phyloP scores from a whole-genome alignment of 2,888 invertebrate genomes.

The Phengaris arion region DNA sequence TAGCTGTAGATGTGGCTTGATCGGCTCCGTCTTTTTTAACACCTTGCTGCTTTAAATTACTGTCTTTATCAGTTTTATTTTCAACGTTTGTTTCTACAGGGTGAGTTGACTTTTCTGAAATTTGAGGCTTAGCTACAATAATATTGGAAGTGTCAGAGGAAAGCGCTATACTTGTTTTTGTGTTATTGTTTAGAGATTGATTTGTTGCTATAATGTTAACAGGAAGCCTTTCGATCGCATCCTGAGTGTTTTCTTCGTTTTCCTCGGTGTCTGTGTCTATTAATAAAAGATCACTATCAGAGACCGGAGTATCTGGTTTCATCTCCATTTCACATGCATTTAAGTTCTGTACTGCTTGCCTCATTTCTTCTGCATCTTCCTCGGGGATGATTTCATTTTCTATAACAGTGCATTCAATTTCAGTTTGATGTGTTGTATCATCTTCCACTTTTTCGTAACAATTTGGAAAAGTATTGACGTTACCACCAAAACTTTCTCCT shows the following conservation, averaged over 20 bases:
- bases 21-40: constrained; percentile 58
- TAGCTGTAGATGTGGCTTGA: constrained; percentile 64
- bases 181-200: constrained; percentile 49
- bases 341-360: constrained; percentile 90
- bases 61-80: constrained; percentile 50
- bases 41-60: constrained; percentile 59
- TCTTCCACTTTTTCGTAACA: constrained; percentile 76
- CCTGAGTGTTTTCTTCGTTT: constrained; percentile 78
- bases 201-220: constrained; percentile 63
- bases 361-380: constrained; percentile 90
- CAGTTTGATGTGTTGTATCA: constrained; percentile 60
- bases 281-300: constrained; percentile 89
- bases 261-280: constrained; percentile 94
- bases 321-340: constrained; percentile 85
- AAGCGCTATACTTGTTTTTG: constrained; percentile 55
- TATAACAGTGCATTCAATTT: constrained; percentile 65
- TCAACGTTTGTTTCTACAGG: constrained; percentile 59
- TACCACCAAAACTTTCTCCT: constrained; percentile 90
- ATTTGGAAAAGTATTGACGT: constrained; percentile 75
- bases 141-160: constrained; percentile 62
- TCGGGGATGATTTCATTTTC: constrained; percentile 81
- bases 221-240: constrained; percentile 61
- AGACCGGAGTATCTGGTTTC: constrained; percentile 91
- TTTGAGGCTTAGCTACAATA: constrained; percentile 72
- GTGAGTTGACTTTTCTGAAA: constrained; percentile 41